These are phyloP conservation scores for Meghimatium bilineatum DNA, from an alignment of 2,888 invertebrate genomes.

Conservation along the genomic window DNA sequence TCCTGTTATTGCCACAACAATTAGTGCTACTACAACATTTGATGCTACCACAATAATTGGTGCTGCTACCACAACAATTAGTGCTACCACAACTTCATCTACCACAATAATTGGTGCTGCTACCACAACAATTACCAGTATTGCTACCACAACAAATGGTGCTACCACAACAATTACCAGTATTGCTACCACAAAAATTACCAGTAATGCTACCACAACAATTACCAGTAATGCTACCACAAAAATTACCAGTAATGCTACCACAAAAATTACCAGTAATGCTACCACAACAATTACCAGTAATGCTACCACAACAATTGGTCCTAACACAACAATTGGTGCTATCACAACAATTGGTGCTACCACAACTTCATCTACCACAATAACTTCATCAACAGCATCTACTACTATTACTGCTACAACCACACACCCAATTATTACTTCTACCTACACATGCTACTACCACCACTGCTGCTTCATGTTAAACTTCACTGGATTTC, in stretches of 20 bases:
- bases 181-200: too few species aligned
- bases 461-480: too few species aligned
- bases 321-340: not conserved
- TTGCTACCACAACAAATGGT: not conserved
- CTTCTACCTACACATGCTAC: too few species aligned
- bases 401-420: constrained; percentile 9
- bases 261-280: not conserved
- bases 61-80: too few species aligned
- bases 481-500: too few species aligned
- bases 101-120: not conserved
- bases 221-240: too few species aligned
- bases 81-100: too few species aligned
- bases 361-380: not conserved
- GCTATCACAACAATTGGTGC: constrained; percentile 8
- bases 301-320: not conserved
- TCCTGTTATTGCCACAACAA: too few species aligned
- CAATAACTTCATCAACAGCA: not conserved
- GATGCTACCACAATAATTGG: too few species aligned
- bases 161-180: not conserved
- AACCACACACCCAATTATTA: too few species aligned
- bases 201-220: too few species aligned
- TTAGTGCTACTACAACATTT: too few species aligned
- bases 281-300: not conserved
- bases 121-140: not conserved
- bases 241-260: not conserved